Conservation (phyloP, 2,113 vertebrate species). For the Aspidoscelis tigris region DNA sequence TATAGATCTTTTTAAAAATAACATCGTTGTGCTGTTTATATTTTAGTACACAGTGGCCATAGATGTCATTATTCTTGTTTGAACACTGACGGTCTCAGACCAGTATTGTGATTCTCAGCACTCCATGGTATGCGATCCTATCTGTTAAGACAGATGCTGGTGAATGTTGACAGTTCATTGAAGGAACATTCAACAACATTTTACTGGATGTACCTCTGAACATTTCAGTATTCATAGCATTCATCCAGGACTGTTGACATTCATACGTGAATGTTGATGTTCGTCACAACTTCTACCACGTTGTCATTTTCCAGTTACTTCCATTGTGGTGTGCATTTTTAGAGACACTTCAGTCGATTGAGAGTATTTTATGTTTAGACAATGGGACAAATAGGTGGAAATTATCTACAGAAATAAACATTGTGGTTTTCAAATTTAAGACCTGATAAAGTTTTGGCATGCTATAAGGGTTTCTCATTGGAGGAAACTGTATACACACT, state of each 20-base stretch:
- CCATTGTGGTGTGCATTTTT: background rate
- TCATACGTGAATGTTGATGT: background rate
- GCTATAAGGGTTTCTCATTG: constrained; percentile 24
- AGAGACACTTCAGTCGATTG: constrained; percentile 33
- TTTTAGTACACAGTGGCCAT: background rate
- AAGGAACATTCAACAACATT: background rate
- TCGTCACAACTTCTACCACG: background rate
- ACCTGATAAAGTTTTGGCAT: constrained; percentile 45
- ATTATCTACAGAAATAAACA: constrained; percentile 56
- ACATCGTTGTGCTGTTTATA: background rate
- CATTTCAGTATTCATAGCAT: background rate
- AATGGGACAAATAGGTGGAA: constrained; percentile 43
- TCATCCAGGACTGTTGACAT: background rate
- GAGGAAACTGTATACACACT: constrained; percentile 40
- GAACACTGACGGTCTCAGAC: background rate
- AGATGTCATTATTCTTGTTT: background rate
- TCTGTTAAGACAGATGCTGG: background rate
- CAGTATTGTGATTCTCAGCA: background rate
- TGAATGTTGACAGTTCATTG: background rate
- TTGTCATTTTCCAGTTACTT: background rate
- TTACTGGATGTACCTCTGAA: background rate
- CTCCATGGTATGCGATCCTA: background rate
- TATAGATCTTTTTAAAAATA: background rate
- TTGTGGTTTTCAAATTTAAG: constrained; percentile 52
- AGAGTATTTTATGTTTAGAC: constrained; percentile 35